These are phyloP conservation scores for Pectinophora gossypiella DNA, from an alignment of 1,140 invertebrate genomes.

Conservation along the genomic window DNA sequence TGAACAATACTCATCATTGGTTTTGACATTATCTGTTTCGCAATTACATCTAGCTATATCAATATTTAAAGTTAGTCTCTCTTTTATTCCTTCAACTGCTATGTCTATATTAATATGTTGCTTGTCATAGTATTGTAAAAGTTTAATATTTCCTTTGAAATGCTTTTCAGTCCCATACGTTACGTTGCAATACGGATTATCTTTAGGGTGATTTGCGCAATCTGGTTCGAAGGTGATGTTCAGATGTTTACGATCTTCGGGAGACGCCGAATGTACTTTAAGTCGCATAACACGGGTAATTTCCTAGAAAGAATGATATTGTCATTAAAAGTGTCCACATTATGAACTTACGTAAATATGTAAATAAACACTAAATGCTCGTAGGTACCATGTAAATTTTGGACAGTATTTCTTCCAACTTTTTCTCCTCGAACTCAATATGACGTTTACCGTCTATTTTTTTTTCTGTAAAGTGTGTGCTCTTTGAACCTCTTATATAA, in stretches of 20 bases:
- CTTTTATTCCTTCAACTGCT: slow-evolving; percentile 79
- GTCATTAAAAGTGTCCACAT: too few relatives aligned
- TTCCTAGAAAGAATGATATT: slow-evolving; percentile 28
- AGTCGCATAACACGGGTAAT: slow-evolving; percentile 33
- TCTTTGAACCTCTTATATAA: slow-evolving; percentile 73
- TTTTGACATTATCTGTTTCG: slow-evolving; percentile 52
- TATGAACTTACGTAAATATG: too few relatives aligned
- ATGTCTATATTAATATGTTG: slow-evolving; percentile 29
- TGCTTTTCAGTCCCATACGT: too few relatives aligned
- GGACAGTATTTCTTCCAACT: not conserved
- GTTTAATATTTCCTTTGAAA: slow-evolving; percentile 22
- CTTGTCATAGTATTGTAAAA: slow-evolving; percentile 21
- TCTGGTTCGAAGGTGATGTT: slow-evolving; percentile 28
- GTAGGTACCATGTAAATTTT: too few relatives aligned
- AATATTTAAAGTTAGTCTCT: slow-evolving; percentile 82
- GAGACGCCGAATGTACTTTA: slow-evolving; percentile 22
- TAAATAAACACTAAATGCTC: too few relatives aligned
- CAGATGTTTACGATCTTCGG: slow-evolving; percentile 21
- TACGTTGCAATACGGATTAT: not conserved
- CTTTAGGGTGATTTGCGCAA: slow-evolving; percentile 10
- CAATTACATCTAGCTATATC: slow-evolving; percentile 85
- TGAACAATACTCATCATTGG: slow-evolving; percentile 63
- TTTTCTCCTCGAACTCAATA: slow-evolving; percentile 72
- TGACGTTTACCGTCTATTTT: slow-evolving; percentile 84
- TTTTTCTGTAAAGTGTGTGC: slow-evolving; percentile 79